Evolutionary conservation across 2,113 vertebrate species (phyloP).

Genomic region (Hipposideros armiger): DNA sequence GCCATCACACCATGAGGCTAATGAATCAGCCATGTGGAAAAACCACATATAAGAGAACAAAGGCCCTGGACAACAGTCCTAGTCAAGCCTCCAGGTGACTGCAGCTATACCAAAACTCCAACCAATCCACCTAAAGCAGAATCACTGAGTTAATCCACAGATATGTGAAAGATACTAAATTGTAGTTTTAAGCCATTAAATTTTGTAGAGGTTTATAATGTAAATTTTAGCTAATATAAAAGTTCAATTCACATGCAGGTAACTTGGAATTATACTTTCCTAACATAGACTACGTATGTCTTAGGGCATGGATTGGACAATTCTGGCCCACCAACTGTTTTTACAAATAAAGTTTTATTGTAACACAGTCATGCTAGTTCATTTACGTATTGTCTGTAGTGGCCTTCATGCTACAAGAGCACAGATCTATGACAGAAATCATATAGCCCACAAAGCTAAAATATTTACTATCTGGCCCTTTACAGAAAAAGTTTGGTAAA

Average conservation of each 20-base stretch:
- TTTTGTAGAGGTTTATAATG: constrained; percentile 1
- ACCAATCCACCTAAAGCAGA: constrained; percentile 2
- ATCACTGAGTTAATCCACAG: neutral
- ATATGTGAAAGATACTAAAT: constrained; percentile 47
- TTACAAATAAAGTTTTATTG: constrained; percentile 55
- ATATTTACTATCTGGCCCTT: constrained; percentile 50
- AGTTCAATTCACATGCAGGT: neutral
- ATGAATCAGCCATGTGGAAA: constrained; percentile 45
- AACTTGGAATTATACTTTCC: constrained; percentile 55
- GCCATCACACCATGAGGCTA: constrained; percentile 51
- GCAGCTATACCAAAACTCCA: constrained; percentile 27
- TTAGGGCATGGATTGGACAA: neutral
- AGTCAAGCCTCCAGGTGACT: neutral
- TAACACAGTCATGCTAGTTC: neutral
- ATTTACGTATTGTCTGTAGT: constrained; percentile 33
- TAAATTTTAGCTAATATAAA: constrained; percentile 45
- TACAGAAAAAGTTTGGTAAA: constrained; percentile 47
- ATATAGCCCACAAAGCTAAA: constrained; percentile 49
- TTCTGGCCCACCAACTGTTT: neutral
- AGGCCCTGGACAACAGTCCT: neutral
- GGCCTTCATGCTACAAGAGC: constrained; percentile 34
- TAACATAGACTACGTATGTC: constrained; percentile 6
- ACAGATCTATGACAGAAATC: constrained; percentile 55
- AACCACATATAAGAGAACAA: constrained; percentile 26
- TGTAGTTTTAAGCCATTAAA: constrained; percentile 32